Conservation (phyloP, 2,797 vertebrate genomes). For the Scomberomorus guttatus region DNA sequence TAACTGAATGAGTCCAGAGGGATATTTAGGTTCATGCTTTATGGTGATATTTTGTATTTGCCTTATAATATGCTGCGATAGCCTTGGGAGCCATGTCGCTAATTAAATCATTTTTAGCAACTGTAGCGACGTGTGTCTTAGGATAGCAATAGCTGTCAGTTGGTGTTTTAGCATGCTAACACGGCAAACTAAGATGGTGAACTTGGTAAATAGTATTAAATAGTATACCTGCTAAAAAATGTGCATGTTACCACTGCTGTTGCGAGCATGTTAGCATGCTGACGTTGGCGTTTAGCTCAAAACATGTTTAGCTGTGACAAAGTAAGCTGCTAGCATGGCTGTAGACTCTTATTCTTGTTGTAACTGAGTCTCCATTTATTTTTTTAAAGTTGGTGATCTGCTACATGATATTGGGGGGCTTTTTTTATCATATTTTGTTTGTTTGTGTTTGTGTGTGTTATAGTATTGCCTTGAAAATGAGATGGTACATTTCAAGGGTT, state of each 20-base stretch:
- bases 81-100: not conserved
- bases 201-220: not conserved
- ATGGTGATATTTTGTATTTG: not conserved
- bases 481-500: conserved; percentile 4
- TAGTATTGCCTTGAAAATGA: not conserved
- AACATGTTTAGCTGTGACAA: not conserved
- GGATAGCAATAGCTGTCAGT: not conserved
- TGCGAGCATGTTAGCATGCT: not conserved
- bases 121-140: too few relatives aligned
- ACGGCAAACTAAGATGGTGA: not conserved
- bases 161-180: not conserved
- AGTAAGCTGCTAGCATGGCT: not conserved
- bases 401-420: not conserved
- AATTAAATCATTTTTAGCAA: not conserved
- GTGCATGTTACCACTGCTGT: not conserved
- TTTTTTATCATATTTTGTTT: not conserved
- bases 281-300: not conserved
- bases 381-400: not conserved
- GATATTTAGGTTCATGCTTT: not conserved
- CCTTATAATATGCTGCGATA: not conserved
- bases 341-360: not conserved
- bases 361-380: not conserved
- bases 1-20: not conserved
- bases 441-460: not conserved
- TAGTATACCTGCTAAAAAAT: not conserved